Percentiles rank a stretch among this genome's conserved stretches.
phyloP scores from a whole-genome alignment of 37 sponge, comb jelly and placozoan genomes.

The Ephydatia muelleri region DNA sequence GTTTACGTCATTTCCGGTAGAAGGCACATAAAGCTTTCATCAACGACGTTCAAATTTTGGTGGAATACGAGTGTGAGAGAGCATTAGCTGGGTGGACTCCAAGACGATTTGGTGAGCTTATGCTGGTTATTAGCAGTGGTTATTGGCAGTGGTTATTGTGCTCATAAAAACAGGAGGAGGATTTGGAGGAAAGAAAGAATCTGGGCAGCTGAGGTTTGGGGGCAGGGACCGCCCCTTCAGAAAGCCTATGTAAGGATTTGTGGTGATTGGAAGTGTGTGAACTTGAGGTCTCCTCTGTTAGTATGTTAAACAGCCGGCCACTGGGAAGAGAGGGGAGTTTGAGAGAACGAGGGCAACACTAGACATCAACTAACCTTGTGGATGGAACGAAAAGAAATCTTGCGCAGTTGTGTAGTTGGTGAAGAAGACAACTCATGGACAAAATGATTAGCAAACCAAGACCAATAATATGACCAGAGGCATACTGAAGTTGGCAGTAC shows the following conservation, averaged over 20 bases:
- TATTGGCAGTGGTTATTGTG: background rate
- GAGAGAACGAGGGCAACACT: background rate
- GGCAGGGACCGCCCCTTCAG: conserved; percentile 91
- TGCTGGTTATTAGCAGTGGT: background rate
- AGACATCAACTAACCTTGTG: too few relatives aligned
- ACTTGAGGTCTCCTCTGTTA: background rate
- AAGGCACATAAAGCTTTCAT: conserved; percentile 43
- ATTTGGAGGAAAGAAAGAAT: conserved; percentile 95
- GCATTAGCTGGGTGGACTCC: conserved; percentile 90
- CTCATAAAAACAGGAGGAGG: conserved; percentile 83
- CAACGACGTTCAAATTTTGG: conserved; percentile 73
- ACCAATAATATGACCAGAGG: too few relatives aligned
- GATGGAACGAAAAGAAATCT: too few relatives aligned
- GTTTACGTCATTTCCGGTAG: conserved; percentile 16
- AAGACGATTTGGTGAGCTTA: conserved; percentile 82
- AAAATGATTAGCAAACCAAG: too few relatives aligned
- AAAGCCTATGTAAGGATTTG: conserved; percentile 74
- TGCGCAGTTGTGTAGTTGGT: too few relatives aligned
- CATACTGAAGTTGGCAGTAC: too few relatives aligned
- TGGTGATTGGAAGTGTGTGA: background rate
- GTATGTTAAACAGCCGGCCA: background rate
- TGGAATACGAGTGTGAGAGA: conserved; percentile 86
- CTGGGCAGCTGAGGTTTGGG: conserved; percentile 98
- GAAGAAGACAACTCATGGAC: too few relatives aligned
- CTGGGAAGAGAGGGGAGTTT: background rate